Evolutionary conservation across 2,888 invertebrate species (phyloP), one percentile per base, ranked within the genome.

Genomic region (Cynaeus angustus): DNA sequence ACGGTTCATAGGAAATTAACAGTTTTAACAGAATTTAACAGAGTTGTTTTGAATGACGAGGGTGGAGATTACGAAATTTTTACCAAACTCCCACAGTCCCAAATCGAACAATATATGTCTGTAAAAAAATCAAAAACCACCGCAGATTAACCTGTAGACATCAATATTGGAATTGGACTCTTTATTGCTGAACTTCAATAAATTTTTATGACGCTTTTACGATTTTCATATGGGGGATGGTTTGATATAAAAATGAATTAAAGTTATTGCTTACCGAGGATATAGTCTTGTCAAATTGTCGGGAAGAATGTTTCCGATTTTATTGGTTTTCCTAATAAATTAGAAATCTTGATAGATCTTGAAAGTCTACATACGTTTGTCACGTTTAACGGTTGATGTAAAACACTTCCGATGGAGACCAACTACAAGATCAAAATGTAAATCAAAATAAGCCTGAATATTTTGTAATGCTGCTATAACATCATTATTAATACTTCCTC

Each of bases 1-100:
- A 48, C 30, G 46, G 53, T 12, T 38, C 50, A 10, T 37, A 56
- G 66, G 55, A 66, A 66, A 56, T 66, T 56, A 66, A 48, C 55
- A 66, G 41, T 56, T 65, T 55, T 65, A 53, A n/a, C n/a, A n/a
- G n/a, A n/a, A n/a, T n/a, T n/a, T n/a, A n/a, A n/a, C n/a, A n/a
- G n/a, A 7, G 33, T 33, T 33, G 33, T 33, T 33, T 33, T 7
- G 33, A 3, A 14, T 43, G 43, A 43, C 43, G 33, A 33, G 33
- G 33, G 33, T 33, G 9, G 33, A 33, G 33, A 33, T 33, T 33
- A n/a, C 9, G 33, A 7, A 43, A 43, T 43, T 43, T 43, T 43
- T 43, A n/a, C 43, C 43, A 2, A 2, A 37, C 8, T 8, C 37
- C 6, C 37, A 21, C 21, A 21, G 21, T 21, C 21, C 21, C 21